Evolutionary conservation across 2,113 vertebrate genomes (phyloP).

Genomic region (Zeus faber): DNA sequence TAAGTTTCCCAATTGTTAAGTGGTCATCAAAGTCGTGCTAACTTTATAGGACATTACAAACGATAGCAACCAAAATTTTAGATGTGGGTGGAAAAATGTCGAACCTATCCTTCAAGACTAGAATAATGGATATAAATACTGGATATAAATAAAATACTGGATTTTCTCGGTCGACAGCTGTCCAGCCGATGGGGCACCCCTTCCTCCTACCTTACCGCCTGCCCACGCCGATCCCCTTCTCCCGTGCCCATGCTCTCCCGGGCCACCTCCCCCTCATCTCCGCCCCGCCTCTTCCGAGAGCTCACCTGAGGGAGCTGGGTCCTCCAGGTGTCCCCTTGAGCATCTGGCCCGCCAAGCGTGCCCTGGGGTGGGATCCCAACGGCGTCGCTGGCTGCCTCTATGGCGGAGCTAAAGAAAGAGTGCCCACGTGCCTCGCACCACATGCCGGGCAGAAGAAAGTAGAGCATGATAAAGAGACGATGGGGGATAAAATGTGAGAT

Average conservation of each 20-base stretch:
- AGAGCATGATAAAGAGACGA: background rate
- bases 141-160: no score
- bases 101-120: no score
- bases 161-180: conserved; percentile 44
- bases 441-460: conserved; percentile 19
- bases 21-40: no score
- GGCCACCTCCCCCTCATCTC: conserved; percentile 45
- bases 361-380: conserved; percentile 38
- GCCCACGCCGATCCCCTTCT: conserved; percentile 52
- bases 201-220: conserved; percentile 63
- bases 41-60: no score
- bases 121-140: no score
- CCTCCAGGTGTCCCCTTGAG: background rate
- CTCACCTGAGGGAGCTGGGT: conserved; percentile 34
- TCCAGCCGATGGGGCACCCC: conserved; percentile 50
- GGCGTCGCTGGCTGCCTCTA: conserved; percentile 25
- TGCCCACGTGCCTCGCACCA: conserved; percentile 14
- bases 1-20: no score
- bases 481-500: no score
- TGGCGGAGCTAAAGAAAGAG: conserved; percentile 14
- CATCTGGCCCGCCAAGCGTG: conserved; percentile 42
- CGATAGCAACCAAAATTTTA: no score
- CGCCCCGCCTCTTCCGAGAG: conserved; percentile 27
- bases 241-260: conserved; percentile 37
- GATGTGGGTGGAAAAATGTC: no score